A percentile compares a stretch with the other conserved stretches of the same genome.
phyloP scores from a whole-genome alignment of 2,888 invertebrate species.

The Pterostichus niger region DNA sequence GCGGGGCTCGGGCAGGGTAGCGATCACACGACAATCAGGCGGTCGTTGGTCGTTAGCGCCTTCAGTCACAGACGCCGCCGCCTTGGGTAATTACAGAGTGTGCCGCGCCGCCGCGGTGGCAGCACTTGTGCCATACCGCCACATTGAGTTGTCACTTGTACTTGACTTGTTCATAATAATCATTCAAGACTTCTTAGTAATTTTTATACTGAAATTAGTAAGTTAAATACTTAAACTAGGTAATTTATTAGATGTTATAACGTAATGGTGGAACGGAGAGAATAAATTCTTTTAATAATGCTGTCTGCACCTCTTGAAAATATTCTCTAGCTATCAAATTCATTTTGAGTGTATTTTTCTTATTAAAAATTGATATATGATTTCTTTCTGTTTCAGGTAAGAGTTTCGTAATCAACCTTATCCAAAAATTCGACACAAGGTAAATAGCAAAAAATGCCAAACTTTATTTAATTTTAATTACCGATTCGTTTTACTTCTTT shows the following conservation, averaged over 20 bases:
- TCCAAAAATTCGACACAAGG: no score
- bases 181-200: not conserved
- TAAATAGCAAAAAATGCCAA: no score
- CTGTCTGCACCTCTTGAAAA: no score
- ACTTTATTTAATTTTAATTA: no score
- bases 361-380: no score
- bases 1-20: conserved; percentile 20
- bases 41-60: conserved; percentile 67
- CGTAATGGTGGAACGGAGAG: not conserved
- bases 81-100: conserved; percentile 53
- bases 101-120: conserved; percentile 57
- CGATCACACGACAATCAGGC: conserved; percentile 68
- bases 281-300: no score
- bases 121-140: conserved; percentile 32
- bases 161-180: conserved; percentile 23
- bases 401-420: not conserved
- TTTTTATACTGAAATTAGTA: not conserved
- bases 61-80: conserved; percentile 60
- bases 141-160: conserved; percentile 39
- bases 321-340: no score
- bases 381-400: conserved; percentile 5
- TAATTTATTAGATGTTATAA: not conserved
- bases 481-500: no score
- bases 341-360: no score
- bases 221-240: conserved; percentile 2